Evolutionary conservation across 2,888 invertebrate genomes (phyloP), one percentile per base, ranked within the genome.

Genomic region (Campopleginae sp.): DNA sequence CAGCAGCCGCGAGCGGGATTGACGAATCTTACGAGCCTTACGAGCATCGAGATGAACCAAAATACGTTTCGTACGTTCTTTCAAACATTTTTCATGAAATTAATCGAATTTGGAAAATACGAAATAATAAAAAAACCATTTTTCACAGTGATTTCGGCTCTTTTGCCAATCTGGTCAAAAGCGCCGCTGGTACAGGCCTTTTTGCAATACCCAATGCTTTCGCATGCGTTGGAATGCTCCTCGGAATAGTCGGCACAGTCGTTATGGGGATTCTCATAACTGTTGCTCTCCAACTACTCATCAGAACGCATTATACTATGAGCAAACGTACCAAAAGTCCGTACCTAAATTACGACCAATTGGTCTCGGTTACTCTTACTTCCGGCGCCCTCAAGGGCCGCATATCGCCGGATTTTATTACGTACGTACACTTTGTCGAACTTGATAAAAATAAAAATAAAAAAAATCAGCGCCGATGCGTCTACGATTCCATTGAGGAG

Each of bases 191-290:
- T 1, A 90, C 90, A 0, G 91, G 91, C 6, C 82, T 91, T 6
- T 91, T 91, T 42, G 89, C 90, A 0, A 88, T 91, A 87, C 90
- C 91, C 0, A 87, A 89, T 58, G 91, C 91, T 7, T 91, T 90
- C n/a, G 88, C 88, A 0, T 86, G 87, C 70, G 90, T 91, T 19
- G 91, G 91, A 17, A 84, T 91, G 74, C 7, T 88, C 3, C 27
- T 88, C 19, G 91, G 91, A 14, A 86, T 91, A 6, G 19, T 89
- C 7, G 89, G 90, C 8, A 90, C 89, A 2, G 71, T 86, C 31
- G 17, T 89, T 6, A 85, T 91, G 83, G 90, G 91, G 44, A 10
- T 90, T 12, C 63, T 90, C 14, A 88, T 91, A 19, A 88, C 88
- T 0, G 65, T 79, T n/a, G 86, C 88, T 0, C 87, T 90, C 6